Conservation (phyloP, 1,140 invertebrate species). For the Drosophila subpulchrella region DNA sequence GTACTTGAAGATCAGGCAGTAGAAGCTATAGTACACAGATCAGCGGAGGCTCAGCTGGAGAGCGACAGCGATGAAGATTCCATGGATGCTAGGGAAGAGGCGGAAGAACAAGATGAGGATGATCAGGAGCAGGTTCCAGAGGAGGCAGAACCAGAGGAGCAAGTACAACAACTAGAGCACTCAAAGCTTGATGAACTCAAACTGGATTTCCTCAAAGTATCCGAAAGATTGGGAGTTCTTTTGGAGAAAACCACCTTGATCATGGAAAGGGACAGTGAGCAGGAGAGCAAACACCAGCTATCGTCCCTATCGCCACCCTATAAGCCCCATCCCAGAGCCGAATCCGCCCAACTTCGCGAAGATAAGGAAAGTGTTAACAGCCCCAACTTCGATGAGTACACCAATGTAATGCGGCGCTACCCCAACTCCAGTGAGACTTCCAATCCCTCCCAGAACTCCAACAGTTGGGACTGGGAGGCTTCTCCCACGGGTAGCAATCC, state of each 20-base stretch:
- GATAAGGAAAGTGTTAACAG: constrained; percentile 55
- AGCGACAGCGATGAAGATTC: constrained; percentile 58
- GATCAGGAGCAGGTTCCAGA: constrained; percentile 20
- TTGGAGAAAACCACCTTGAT: constrained; percentile 76
- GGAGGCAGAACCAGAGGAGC: neutral
- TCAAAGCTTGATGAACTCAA: constrained; percentile 70
- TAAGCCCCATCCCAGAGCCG: constrained; percentile 41
- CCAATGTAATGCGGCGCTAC: constrained; percentile 56
- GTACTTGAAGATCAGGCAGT: constrained; percentile 54
- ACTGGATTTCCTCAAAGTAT: constrained; percentile 72
- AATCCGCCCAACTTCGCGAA: constrained; percentile 36
- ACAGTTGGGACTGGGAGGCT: constrained; percentile 69
- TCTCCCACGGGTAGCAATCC: constrained; percentile 49
- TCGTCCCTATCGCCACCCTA: constrained; percentile 57
- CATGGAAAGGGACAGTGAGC: constrained; percentile 73
- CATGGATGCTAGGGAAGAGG: constrained; percentile 7
- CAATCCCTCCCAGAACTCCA: constrained; percentile 71
- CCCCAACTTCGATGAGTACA: constrained; percentile 63
- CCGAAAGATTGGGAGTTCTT: constrained; percentile 69
- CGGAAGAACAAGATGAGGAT: constrained; percentile 6
- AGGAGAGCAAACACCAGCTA: constrained; percentile 55
- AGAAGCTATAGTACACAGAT: constrained; percentile 63
- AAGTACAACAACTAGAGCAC: constrained; percentile 41
- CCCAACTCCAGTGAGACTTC: constrained; percentile 72
- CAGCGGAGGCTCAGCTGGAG: constrained; percentile 40